phyloP scores from a whole-genome alignment of 1,140 invertebrate genomes.

The Venustaconcha ellipsiformis region DNA sequence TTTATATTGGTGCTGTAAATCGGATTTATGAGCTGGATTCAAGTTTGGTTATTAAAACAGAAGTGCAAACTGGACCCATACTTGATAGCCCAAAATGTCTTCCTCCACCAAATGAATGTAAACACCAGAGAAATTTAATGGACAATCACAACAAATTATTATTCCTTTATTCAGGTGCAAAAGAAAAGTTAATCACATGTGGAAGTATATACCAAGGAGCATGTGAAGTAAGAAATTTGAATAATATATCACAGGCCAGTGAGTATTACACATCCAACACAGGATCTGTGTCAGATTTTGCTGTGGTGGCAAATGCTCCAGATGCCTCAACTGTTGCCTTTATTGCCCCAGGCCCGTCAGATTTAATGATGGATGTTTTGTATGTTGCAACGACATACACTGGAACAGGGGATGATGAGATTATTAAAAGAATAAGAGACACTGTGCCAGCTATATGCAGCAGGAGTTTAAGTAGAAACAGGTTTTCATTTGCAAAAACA shows the following conservation, averaged over 20 bases:
- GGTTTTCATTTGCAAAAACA: slow-evolving; percentile 39
- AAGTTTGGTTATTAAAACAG: slow-evolving; percentile 79
- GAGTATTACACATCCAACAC: slow-evolving; percentile 78
- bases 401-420: slow-evolving; percentile 19
- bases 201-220: slow-evolving; percentile 90
- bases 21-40: slow-evolving; percentile 91
- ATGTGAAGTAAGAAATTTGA: slow-evolving; percentile 87
- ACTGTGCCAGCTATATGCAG: slow-evolving; percentile 42
- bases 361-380: slow-evolving; percentile 36
- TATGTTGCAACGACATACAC: slow-evolving; percentile 54
- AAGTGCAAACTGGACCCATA: slow-evolving; percentile 77
- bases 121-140: slow-evolving; percentile 67
- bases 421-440: slow-evolving; percentile 9
- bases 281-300: slow-evolving; percentile 43
- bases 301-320: slow-evolving; percentile 94
- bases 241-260: slow-evolving; percentile 87
- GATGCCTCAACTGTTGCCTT: slow-evolving; percentile 96
- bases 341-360: slow-evolving; percentile 81
- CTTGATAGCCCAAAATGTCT: slow-evolving; percentile 54
- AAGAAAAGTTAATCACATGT: slow-evolving; percentile 86
- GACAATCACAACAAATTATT: slow-evolving; percentile 97
- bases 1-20: slow-evolving; percentile 95
- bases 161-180: slow-evolving; percentile 90
- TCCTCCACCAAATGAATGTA: slow-evolving; percentile 31
- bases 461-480: slow-evolving; percentile 39